These are phyloP conservation scores for Empidonax traillii DNA, from an alignment of 2,113 vertebrate species.

Conservation along the genomic window DNA sequence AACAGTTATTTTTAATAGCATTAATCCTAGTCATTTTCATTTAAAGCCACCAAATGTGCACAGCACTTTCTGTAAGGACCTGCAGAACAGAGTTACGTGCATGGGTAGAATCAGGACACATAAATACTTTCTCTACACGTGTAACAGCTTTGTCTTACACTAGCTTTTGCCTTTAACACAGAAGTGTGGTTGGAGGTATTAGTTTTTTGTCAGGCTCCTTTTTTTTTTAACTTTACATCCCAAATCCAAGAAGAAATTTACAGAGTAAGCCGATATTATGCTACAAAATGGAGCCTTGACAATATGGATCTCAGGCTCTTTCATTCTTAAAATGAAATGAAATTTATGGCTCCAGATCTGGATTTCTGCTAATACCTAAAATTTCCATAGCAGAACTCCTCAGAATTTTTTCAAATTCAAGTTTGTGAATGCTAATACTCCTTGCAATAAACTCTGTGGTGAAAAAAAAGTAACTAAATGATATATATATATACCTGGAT, in stretches of 20 bases:
- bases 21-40: not conserved
- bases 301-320: not conserved
- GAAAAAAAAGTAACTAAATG: not conserved
- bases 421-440: not conserved
- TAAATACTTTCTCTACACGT: not conserved
- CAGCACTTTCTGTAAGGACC: not conserved
- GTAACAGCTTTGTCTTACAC: not conserved
- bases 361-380: not conserved
- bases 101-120: not conserved
- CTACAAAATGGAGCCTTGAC: not conserved
- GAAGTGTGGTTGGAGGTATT: not conserved
- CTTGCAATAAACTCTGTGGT: not conserved
- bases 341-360: not conserved
- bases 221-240: not conserved
- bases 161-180: not conserved
- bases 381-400: not conserved
- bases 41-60: not conserved
- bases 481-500: not conserved
- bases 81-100: not conserved
- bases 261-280: not conserved
- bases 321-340: not conserved
- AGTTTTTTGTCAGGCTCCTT: not conserved
- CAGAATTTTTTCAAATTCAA: not conserved
- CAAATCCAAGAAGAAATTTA: constrained; percentile 22
- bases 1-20: not conserved